phyloP scores from a whole-genome alignment of 2,113 vertebrate genomes.

The Atlantisia rogersi region DNA sequence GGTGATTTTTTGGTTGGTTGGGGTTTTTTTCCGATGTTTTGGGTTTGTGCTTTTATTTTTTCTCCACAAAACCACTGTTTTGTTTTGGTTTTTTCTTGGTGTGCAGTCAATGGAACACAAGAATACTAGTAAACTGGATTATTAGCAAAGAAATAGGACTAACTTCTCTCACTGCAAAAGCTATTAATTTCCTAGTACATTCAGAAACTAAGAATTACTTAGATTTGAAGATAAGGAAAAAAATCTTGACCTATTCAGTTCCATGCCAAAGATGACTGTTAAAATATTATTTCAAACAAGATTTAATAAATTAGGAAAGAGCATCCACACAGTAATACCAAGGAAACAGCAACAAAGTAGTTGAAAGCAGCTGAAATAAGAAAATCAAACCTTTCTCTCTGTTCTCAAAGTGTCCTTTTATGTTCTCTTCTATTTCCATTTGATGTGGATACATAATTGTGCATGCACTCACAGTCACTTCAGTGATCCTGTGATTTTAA shows the following conservation, averaged over 20 bases:
- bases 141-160: neutral
- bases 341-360: neutral
- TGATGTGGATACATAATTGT: neutral
- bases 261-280: neutral
- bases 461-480: neutral
- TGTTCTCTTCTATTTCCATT: neutral
- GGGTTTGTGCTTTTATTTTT: accelerated
- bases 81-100: neutral
- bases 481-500: neutral
- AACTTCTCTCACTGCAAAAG: neutral
- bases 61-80: neutral
- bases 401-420: neutral
- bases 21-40: neutral
- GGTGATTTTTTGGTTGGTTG: accelerated
- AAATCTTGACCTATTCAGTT: neutral
- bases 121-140: neutral
- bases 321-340: neutral
- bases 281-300: neutral
- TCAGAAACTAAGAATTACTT: neutral
- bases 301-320: neutral
- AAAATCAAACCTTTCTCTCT: neutral
- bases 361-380: neutral
- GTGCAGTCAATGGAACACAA: neutral
- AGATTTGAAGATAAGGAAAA: neutral
- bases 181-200: neutral